Conservation (phyloP, 1,140 invertebrate genomes). For the Euura lappo region DNA sequence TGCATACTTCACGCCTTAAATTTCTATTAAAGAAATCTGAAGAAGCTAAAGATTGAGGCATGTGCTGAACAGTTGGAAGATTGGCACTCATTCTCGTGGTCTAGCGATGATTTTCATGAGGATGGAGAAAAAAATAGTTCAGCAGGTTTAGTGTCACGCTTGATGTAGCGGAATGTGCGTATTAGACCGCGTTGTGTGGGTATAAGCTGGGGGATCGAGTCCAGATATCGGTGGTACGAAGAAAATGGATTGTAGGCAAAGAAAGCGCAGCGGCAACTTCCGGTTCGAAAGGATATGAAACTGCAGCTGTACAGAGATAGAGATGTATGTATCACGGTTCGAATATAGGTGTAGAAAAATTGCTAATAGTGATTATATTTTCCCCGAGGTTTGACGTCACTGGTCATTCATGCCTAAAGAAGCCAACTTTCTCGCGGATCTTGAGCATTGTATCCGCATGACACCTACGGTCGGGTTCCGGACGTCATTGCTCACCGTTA, state of each 20-base stretch:
- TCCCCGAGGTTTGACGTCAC: constrained; percentile 54
- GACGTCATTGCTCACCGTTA: background rate
- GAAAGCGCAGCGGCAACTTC: constrained; percentile 3
- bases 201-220: background rate
- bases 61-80: too few relatives aligned
- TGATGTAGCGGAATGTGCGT: constrained; percentile 4
- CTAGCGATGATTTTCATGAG: too few relatives aligned
- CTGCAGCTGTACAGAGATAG: too few relatives aligned
- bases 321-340: too few relatives aligned
- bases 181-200: background rate
- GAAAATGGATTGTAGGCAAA: background rate
- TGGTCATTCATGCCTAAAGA: constrained; percentile 43
- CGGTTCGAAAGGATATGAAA: background rate
- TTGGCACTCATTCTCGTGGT: too few relatives aligned
- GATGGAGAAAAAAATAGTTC: background rate
- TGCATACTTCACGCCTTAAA: too few relatives aligned
- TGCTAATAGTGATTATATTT: constrained; percentile 47
- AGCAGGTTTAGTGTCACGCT: background rate
- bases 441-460: constrained; percentile 24
- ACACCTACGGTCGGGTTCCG: background rate
- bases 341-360: too few relatives aligned
- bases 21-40: too few relatives aligned
- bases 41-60: too few relatives aligned
- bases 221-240: background rate
- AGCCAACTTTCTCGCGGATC: constrained; percentile 57